Conservation (phyloP, 2,113 vertebrate genomes). For the Etheostoma spectabile region DNA sequence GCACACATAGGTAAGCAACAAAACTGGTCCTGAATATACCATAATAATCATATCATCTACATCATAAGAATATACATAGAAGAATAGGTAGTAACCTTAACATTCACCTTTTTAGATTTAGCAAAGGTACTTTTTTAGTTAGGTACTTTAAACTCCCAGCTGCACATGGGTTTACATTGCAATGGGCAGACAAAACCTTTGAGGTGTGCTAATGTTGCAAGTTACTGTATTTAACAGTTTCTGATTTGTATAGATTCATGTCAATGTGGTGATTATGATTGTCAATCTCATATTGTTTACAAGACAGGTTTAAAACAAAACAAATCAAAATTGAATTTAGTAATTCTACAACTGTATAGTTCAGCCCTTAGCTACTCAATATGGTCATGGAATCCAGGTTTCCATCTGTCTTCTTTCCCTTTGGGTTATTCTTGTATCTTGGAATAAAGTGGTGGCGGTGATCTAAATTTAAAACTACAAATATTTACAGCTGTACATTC, state of each 20-base stretch:
- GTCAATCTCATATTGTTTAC: background rate
- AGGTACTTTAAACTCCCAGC: background rate
- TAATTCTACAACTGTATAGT: background rate
- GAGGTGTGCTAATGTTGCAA: background rate
- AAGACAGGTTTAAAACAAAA: background rate
- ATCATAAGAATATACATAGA: background rate
- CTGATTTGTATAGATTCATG: background rate
- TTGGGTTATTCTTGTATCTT: conserved; percentile 24
- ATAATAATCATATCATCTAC: background rate
- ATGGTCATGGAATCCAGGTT: conserved; percentile 24
- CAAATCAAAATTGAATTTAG: conserved; percentile 4
- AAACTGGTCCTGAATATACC: background rate
- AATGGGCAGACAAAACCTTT: background rate
- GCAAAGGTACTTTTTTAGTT: background rate
- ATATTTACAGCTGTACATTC: background rate
- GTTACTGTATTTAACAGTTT: background rate
- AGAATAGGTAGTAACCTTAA: background rate
- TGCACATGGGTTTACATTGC: background rate
- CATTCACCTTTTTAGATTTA: background rate
- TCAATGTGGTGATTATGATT: background rate
- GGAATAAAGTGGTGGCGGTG: conserved; percentile 42
- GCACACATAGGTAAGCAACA: background rate
- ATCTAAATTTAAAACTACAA: background rate
- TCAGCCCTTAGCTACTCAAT: conserved; percentile 19
- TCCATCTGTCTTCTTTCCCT: conserved; percentile 32